A percentile compares a stretch with the other conserved stretches of the same genome.
phyloP scores from a whole-genome alignment of 2,888 invertebrate genomes.

The Xestoiulus laeticollis region DNA sequence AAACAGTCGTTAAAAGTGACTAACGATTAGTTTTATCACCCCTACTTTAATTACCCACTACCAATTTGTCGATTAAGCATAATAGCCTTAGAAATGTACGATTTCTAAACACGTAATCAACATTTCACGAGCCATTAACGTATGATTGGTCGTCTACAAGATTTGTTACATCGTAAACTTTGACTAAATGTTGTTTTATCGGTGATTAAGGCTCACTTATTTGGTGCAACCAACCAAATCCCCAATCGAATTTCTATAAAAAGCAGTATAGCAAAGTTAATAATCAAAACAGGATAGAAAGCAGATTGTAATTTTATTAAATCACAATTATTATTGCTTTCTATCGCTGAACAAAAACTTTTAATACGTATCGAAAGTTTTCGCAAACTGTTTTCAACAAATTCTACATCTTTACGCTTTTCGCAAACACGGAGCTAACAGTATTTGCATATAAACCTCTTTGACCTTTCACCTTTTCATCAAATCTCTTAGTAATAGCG shows the following conservation, averaged over 20 bases:
- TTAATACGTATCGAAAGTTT: no score
- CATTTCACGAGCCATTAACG: not conserved
- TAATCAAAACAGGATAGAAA: no score
- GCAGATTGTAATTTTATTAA: no score
- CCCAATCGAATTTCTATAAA: no score
- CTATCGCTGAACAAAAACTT: no score
- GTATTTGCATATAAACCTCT: not conserved
- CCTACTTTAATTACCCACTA: not conserved
- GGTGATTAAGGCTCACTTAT: not conserved
- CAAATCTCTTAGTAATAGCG: not conserved
- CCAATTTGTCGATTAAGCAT: not conserved
- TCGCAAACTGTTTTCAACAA: no score
- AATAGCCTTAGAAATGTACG: not conserved
- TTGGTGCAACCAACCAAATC: not conserved
- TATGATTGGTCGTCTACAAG: not conserved
- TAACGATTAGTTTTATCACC: no score
- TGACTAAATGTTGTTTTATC: not conserved
- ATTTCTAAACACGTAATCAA: not conserved
- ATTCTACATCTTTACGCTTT: no score
- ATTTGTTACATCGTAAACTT: not conserved
- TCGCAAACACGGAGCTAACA: no score
- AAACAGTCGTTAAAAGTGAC: no score
- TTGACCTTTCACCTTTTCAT: not conserved
- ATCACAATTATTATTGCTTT: no score
- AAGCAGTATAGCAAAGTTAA: no score